Evolutionary conservation across 2,113 vertebrate species (phyloP).

Genomic region (Aptenodytes forsteri): DNA sequence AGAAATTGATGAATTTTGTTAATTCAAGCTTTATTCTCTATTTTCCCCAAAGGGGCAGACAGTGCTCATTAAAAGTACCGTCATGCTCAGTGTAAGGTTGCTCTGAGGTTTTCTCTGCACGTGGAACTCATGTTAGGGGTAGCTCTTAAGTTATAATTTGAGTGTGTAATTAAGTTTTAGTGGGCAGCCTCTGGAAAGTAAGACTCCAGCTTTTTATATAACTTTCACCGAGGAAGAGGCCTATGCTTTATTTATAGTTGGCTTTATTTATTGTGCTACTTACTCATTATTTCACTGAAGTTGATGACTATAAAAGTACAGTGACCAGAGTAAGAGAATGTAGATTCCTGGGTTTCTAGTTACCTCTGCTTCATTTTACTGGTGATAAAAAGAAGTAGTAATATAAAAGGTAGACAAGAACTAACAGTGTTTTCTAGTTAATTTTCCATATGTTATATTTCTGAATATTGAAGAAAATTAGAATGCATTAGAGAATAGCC

Average conservation of each 20-base stretch:
- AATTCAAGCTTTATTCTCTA: background rate
- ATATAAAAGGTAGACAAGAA: background rate
- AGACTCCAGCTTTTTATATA: background rate
- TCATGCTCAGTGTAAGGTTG: background rate
- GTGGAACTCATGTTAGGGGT: background rate
- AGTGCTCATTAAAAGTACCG: background rate
- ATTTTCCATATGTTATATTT: background rate
- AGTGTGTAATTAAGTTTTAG: conserved; percentile 14
- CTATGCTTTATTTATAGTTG: conserved; percentile 1
- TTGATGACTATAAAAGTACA: background rate
- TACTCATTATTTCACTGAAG: background rate
- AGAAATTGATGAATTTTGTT: background rate
- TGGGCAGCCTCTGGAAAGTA: conserved; percentile 1
- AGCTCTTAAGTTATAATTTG: background rate
- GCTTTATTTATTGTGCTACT: conserved; percentile 1
- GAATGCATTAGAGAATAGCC: background rate
- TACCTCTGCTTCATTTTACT: background rate
- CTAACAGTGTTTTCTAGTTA: background rate
- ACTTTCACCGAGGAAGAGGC: background rate
- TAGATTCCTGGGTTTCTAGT: background rate
- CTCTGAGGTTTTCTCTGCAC: conserved; percentile 1
- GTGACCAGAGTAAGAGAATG: background rate
- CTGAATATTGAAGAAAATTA: background rate
- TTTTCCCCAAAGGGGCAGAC: background rate
- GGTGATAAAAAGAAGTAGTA: background rate